Evolutionary conservation across 2,888 invertebrate species (phyloP), one percentile per base, ranked within the genome.

Genomic region (Chaitophorus viminalis): DNA sequence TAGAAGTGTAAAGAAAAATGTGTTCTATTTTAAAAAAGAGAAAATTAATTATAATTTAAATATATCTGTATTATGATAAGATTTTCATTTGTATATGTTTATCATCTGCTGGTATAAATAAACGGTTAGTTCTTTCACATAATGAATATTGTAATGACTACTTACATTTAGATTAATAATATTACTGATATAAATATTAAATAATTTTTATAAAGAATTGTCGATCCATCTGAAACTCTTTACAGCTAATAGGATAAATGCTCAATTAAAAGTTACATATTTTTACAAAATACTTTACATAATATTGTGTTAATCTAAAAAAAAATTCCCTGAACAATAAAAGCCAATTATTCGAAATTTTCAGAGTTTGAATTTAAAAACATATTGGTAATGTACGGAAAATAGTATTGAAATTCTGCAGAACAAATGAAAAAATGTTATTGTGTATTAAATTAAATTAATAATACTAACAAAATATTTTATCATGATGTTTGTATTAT

Each of bases 111-210:
- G n/a, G 17, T 60, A 36, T 18, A 36, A 14, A 36, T 65, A 18
- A 29, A 60, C 25, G 6, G n/a, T 36, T 18, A 25, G 65, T 60
- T 79, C 9, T 36, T 79, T 65, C n/a, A 3, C n/a, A 33, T n/a
- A 79, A 79, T 79, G 36, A 21, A 60, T 36, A 65, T 79, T 78
- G 36, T 3, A 18, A 36, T 60, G 36, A 33, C 25, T 18, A 70
- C 70, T 79, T 65, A 79, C 29, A 29, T 65, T 11, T 39, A 65
- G 18, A 79, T 65, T 79, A 36, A 8, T n/a, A 25, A 68, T 79
- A 65, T 79, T n/a, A 0, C n/a, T 79, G 65, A 39, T 18, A 79
- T 65, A 65, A 36, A 78, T 78, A 60, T 78, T 78, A 60, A 36
- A 78, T 36, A 25, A 25, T 17, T 60, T 60, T 5, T 54, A 78